Conservation (phyloP, 2,888 invertebrate genomes). For the Nomada lathburiana region DNA sequence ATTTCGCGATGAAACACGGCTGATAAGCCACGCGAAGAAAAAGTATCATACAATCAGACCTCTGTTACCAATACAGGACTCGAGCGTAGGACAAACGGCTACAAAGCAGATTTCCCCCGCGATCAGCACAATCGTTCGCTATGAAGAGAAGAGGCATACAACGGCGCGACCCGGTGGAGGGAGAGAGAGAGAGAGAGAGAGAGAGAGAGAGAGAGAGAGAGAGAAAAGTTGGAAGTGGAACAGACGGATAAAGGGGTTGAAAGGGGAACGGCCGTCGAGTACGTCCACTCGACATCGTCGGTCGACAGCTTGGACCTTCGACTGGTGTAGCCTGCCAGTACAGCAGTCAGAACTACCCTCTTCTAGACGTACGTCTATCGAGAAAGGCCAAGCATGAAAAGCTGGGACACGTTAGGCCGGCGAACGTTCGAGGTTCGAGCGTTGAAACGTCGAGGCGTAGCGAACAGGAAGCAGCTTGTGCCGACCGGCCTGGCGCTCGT, state of each 20-base stretch:
- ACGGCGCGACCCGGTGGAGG: too few relatives aligned
- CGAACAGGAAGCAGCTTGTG: constrained; percentile 58
- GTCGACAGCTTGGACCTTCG: constrained; percentile 37
- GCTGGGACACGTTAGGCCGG: neutral
- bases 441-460: neutral
- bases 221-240: too few relatives aligned
- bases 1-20: constrained; percentile 15
- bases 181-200: neutral
- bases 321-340: constrained; percentile 30
- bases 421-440: constrained; percentile 21
- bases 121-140: constrained; percentile 35
- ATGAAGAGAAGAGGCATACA: neutral
- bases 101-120: constrained; percentile 21
- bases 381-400: constrained; percentile 33
- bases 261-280: constrained; percentile 16
- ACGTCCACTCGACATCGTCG: constrained; percentile 12
- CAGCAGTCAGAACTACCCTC: constrained; percentile 18
- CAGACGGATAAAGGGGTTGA: too few relatives aligned
- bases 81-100: constrained; percentile 5
- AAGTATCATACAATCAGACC: constrained; percentile 1
- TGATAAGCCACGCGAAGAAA: constrained; percentile 16
- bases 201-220: too few relatives aligned
- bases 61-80: constrained; percentile 7
- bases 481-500: constrained; percentile 71
- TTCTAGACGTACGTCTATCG: constrained; percentile 15